A percentile compares a stretch with the other conserved stretches of the same genome.
Conservation (phyloP, 2,113 vertebrate species). For the Onychorhynchus coronatus region DNA sequence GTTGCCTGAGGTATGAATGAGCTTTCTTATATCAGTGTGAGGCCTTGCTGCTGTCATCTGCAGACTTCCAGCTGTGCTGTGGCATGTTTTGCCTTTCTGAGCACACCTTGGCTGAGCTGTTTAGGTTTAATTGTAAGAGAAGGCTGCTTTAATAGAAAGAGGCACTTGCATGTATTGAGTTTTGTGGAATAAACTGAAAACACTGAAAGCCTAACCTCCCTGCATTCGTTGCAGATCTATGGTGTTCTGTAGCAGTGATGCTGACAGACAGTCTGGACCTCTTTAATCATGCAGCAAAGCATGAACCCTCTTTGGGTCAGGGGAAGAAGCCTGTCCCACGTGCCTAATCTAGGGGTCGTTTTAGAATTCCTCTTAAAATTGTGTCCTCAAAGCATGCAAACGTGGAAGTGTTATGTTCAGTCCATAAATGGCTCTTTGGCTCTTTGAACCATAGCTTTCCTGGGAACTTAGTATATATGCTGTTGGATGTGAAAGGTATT, state of each 20-base stretch:
- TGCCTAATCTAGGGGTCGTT: not conserved
- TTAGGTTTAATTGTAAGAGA: not conserved
- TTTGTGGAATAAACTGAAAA: not conserved
- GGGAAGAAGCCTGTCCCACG: not conserved
- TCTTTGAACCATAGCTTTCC: not conserved
- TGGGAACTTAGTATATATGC: not conserved
- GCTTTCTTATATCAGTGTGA: not conserved
- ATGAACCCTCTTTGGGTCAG: not conserved
- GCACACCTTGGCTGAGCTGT: not conserved
- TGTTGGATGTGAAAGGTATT: not conserved
- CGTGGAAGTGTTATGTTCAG: not conserved
- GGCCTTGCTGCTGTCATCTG: not conserved
- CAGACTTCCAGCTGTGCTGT: rapidly evolving
- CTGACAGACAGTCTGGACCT: not conserved
- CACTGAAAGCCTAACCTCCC: not conserved
- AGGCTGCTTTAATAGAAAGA: not conserved
- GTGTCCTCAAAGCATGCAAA: not conserved
- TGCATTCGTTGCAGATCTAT: not conserved
- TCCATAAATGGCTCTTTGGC: not conserved
- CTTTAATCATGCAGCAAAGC: not conserved
- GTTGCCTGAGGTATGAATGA: not conserved
- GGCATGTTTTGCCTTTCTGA: not conserved
- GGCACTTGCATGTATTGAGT: not conserved
- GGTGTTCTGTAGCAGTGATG: not conserved
- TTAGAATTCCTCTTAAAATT: not conserved